These are phyloP conservation scores for Bostrychus sinensis DNA, from an alignment of 2,113 vertebrate genomes.

Conservation along the genomic window DNA sequence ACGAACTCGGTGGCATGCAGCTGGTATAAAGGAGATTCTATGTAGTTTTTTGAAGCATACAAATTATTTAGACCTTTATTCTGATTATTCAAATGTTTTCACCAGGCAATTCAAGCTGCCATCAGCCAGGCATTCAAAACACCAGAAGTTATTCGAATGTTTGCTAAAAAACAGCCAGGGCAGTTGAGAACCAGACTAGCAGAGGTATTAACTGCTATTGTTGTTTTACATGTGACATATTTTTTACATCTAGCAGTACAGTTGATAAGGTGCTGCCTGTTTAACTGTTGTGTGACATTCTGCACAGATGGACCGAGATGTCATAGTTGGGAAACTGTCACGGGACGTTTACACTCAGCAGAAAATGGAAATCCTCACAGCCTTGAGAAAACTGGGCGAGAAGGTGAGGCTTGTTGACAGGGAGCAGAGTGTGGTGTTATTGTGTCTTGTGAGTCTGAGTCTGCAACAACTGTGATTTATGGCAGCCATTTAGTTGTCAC, in stretches of 20 bases:
- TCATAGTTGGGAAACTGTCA: conserved; percentile 93
- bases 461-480: neutral
- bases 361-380: conserved; percentile 95
- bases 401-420: conserved; percentile 80
- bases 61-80: neutral
- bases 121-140: conserved; percentile 99
- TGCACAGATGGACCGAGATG: conserved; percentile 93
- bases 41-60: neutral
- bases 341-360: conserved; percentile 88
- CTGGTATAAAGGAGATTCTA: conserved; percentile 80
- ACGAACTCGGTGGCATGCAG: conserved; percentile 96
- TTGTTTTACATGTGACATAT: neutral
- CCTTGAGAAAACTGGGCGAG: conserved; percentile 95
- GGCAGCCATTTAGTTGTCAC: conserved; percentile 11
- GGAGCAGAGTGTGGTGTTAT: conserved; percentile 1
- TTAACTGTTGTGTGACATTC: conserved; percentile 40
- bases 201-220: conserved; percentile 81
- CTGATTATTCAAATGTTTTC: conserved; percentile 33
- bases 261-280: neutral
- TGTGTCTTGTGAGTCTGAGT: conserved; percentile 25
- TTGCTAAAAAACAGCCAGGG: conserved; percentile 97
- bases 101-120: conserved; percentile 95
- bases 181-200: conserved; percentile 91
- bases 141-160: conserved; percentile 96
- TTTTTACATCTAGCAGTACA: neutral